phyloP scores from a whole-genome alignment of 1,140 invertebrate species.

The Ceratina calcarata region DNA sequence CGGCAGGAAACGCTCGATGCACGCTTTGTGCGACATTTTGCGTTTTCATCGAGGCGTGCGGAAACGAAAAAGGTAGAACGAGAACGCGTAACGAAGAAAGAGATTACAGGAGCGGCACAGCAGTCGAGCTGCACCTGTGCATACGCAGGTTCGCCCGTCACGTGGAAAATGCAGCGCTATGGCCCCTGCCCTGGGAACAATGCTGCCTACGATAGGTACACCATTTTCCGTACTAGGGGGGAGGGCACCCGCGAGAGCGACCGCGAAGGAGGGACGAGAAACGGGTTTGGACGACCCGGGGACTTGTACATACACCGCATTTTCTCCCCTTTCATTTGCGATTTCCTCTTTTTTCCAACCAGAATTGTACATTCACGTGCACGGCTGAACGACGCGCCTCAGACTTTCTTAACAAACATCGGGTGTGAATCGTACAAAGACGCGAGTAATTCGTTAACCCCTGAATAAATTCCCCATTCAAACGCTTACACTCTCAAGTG shows the following conservation, averaged over 20 bases:
- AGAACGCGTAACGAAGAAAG: conserved; percentile 41
- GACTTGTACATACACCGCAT: conserved; percentile 49
- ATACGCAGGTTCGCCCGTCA: conserved; percentile 45
- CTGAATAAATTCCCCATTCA: conserved; percentile 5
- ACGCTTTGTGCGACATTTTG: conserved; percentile 59
- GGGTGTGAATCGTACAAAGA: background rate
- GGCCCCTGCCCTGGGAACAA: conserved; percentile 45
- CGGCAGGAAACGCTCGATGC: conserved; percentile 42
- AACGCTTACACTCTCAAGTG: background rate
- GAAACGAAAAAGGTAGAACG: conserved; percentile 42
- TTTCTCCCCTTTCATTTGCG: conserved; percentile 48
- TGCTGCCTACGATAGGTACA: conserved; percentile 40
- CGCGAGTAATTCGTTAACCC: conserved; percentile 18
- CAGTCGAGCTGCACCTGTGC: conserved; percentile 25
- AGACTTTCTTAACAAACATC: conserved; percentile 22
- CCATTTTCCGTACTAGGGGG: conserved; percentile 50
- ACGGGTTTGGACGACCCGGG: conserved; percentile 48
- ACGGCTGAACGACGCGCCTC: background rate
- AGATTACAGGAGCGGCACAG: conserved; percentile 32
- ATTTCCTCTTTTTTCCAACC: conserved; percentile 38
- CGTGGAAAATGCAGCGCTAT: conserved; percentile 52
- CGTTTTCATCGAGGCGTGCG: conserved; percentile 62
- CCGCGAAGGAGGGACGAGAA: conserved; percentile 5
- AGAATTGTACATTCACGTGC: conserved; percentile 28
- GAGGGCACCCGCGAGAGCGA: conserved; percentile 2